Evolutionary conservation across 2,888 invertebrate species (phyloP).

Genomic region (Dynastes tityus): DNA sequence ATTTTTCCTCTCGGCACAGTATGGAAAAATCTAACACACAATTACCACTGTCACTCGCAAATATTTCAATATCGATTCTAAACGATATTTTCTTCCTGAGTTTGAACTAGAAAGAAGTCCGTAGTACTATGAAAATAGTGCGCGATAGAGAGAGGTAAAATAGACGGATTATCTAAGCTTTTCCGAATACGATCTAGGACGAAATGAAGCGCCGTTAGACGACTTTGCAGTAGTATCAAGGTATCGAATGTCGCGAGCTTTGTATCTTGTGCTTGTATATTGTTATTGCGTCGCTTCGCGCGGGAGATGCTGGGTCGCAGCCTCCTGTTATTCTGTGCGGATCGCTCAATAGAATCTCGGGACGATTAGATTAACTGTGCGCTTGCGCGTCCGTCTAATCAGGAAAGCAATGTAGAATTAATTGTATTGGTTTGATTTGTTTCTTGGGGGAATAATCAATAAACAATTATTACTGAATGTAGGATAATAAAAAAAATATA

Average conservation of each 20-base stretch:
- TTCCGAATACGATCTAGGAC: slow-evolving; percentile 52
- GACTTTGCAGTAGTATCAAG: slow-evolving; percentile 51
- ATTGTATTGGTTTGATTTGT: slow-evolving; percentile 11
- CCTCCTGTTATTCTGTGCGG: slow-evolving; percentile 43
- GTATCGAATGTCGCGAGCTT: slow-evolving; percentile 6
- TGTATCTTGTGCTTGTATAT: not conserved
- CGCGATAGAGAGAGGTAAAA: not conserved
- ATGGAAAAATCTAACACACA: slow-evolving; percentile 18
- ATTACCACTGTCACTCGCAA: slow-evolving; percentile 9
- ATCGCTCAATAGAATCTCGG: slow-evolving; percentile 56
- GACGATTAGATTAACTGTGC: slow-evolving; percentile 13
- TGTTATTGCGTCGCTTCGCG: slow-evolving; percentile 39
- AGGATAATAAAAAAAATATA: not conserved
- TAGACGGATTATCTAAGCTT: slow-evolving; percentile 46
- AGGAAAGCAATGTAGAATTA: slow-evolving; percentile 11
- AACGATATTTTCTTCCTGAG: not conserved
- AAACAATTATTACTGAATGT: not conserved
- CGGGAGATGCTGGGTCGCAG: slow-evolving; percentile 56
- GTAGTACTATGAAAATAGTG: too few species aligned
- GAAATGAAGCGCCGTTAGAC: slow-evolving; percentile 50
- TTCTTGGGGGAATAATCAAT: slow-evolving; percentile 1
- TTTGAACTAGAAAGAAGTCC: not conserved
- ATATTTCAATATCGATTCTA: too few species aligned
- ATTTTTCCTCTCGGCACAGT: slow-evolving; percentile 49
- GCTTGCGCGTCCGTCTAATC: slow-evolving; percentile 36